Conservation (phyloP, 1,140 invertebrate species). For the Lasioglossum baleicum region DNA sequence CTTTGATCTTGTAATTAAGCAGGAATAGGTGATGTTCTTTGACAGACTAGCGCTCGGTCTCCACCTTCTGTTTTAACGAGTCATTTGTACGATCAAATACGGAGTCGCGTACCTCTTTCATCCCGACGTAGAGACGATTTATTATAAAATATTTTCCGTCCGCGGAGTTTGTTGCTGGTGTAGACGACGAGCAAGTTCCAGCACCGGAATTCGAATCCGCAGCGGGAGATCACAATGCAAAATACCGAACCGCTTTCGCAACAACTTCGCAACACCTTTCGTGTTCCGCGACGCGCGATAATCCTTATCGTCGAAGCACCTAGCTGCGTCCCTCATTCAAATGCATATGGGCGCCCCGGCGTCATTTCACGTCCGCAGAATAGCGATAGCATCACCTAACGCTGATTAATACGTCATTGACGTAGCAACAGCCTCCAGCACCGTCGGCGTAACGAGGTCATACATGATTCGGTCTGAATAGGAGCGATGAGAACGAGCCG, state of each 20-base stretch:
- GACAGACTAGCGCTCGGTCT: background rate
- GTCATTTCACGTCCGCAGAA: slow-evolving; percentile 20
- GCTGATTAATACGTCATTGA: slow-evolving; percentile 45
- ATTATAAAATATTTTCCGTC: background rate
- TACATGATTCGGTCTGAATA: slow-evolving; percentile 25
- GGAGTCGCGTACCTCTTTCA: too few species aligned
- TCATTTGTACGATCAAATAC: background rate
- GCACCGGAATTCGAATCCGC: background rate
- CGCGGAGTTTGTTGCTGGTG: background rate
- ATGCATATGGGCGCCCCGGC: slow-evolving; percentile 2
- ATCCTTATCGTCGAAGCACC: slow-evolving; percentile 26
- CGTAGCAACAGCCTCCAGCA: background rate
- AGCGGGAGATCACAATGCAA: background rate
- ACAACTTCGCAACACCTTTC: slow-evolving; percentile 8
- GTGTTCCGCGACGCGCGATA: slow-evolving; percentile 12
- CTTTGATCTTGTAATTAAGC: background rate
- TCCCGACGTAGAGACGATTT: too few species aligned
- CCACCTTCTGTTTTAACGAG: background rate
- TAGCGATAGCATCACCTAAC: slow-evolving; percentile 32
- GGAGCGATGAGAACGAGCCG: slow-evolving; percentile 8
- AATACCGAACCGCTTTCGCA: background rate
- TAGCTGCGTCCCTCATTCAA: slow-evolving; percentile 4
- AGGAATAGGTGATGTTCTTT: background rate
- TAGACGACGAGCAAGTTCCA: too few species aligned
- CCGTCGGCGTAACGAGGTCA: slow-evolving; percentile 31